A percentile compares a stretch with the other conserved stretches of the same genome.
Evolutionary conservation across 2,113 vertebrate genomes (phyloP).

Genomic region (Alaudala cheleensis): DNA sequence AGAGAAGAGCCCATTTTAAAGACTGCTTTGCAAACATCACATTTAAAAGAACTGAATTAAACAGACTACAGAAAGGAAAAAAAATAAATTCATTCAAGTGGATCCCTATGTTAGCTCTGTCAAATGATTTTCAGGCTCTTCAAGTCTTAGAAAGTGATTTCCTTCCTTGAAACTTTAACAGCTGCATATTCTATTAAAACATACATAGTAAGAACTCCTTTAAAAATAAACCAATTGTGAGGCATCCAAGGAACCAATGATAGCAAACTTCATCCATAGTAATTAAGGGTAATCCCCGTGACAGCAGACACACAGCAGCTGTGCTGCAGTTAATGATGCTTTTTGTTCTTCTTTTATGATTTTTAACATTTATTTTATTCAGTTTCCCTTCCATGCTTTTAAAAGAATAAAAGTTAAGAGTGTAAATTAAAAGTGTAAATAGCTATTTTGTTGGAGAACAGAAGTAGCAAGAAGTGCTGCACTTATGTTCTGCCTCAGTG

Average conservation of each 20-base stretch:
- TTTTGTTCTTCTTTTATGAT: constrained; percentile 45
- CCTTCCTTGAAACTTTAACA: constrained; percentile 4
- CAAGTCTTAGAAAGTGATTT: background rate
- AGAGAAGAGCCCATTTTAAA: constrained; percentile 55
- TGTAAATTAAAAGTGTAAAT: background rate
- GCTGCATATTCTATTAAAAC: background rate
- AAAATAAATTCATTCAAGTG: background rate
- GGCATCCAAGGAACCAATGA: constrained; percentile 31
- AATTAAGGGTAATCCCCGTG: constrained; percentile 22
- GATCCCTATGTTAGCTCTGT: background rate
- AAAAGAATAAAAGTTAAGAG: background rate
- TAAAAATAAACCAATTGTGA: constrained; percentile 48
- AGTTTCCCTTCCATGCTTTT: background rate
- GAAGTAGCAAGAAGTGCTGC: background rate
- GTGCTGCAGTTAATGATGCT: constrained; percentile 33
- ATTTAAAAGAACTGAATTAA: constrained; percentile 46
- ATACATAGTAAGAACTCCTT: background rate
- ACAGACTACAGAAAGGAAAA: background rate
- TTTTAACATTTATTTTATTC: constrained; percentile 46
- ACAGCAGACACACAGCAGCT: constrained; percentile 51
- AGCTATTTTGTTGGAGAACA: background rate
- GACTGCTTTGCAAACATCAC: constrained; percentile 56
- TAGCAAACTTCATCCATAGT: constrained; percentile 50
- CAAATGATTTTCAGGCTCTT: background rate
- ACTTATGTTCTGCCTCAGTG: background rate